Evolutionary conservation across 2,888 invertebrate genomes (phyloP).

Genomic region (Zaprionus lineosus): DNA sequence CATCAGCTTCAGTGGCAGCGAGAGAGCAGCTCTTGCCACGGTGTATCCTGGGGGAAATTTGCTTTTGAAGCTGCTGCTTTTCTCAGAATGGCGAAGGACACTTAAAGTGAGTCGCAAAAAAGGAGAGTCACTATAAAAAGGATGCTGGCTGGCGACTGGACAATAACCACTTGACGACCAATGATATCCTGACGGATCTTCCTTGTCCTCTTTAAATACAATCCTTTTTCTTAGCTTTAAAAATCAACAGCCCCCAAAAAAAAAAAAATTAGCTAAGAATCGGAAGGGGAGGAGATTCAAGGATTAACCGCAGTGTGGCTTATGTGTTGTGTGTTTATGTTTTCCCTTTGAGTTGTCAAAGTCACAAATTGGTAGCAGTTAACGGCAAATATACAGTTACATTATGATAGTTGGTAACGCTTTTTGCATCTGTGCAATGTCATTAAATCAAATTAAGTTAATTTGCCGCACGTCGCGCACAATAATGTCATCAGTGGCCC

Average conservation of each 20-base stretch:
- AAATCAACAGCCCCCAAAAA: too few species aligned
- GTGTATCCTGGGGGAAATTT: conserved; percentile 71
- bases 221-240: background rate
- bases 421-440: conserved; percentile 7
- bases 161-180: conserved; percentile 59
- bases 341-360: background rate
- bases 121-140: conserved; percentile 8
- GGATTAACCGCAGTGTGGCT: too few species aligned
- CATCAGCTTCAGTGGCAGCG: conserved; percentile 17
- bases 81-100: conserved; percentile 42
- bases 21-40: conserved; percentile 27
- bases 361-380: conserved; percentile 16
- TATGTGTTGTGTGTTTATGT: background rate
- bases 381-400: background rate
- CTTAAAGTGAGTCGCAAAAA: conserved; percentile 52
- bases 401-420: conserved; percentile 20
- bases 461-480: conserved; percentile 62
- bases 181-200: conserved; percentile 57
- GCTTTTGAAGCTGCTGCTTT: conserved; percentile 61
- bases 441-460: conserved; percentile 70
- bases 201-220: conserved; percentile 3
- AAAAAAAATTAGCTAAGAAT: too few species aligned
- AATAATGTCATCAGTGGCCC: conserved; percentile 63
- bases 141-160: conserved; percentile 37
- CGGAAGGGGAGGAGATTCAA: too few species aligned